Evolutionary conservation across 2,797 vertebrate genomes (phyloP), one percentile per base, ranked within the genome.

Genomic region (Bryconaethiops microstoma): DNA sequence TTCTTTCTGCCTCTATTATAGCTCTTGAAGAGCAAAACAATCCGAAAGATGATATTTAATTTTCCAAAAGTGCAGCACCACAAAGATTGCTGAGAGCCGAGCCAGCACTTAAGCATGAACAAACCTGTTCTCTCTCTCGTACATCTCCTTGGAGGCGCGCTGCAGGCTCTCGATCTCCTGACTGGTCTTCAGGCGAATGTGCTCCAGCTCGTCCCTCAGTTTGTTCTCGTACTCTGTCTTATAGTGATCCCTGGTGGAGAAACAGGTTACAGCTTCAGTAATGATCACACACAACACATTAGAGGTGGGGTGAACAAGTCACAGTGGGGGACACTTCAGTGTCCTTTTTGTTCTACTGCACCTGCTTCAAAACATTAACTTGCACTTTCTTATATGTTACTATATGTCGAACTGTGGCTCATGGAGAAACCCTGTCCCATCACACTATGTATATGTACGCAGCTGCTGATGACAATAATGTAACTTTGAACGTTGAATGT

Each of bases 141-240:
- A 99, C 95, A 98, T 97, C 93, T 99, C 98, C 89, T 93, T 96
- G 74, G 97, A 97, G 50, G 95, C 89, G 80, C 92, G 95, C 93
- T 98, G 96, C 87, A 99, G 95, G 74, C 93, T 96, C 60, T 98
- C 96, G 0, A 99, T 97, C 94, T 99, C 97, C 87, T 96, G 96
- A 87, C 94, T 92, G 68, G 97, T 99, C 94, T 97, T 98, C 79
- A 96, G 45, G 35, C 92, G 92, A 89, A 99, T 96, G 91, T 95
- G 96, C 86, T 99, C 98, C 87, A 99, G 83, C 87, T 99, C 97
- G 59, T 97, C 94, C 71, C 92, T 92, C 52, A 99, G 87, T 89
- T 92, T 97, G 84, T 93, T 94, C 92, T 99, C 98, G 78, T 98
- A 99, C 87, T 99, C 97, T 14, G 93, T 94, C 92, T 98, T 99